Percentiles rank a stretch among this genome's conserved stretches.
Evolutionary conservation across 92 coral and sea anemone genomes (phyloP).

Genomic region (Montipora capitata): DNA sequence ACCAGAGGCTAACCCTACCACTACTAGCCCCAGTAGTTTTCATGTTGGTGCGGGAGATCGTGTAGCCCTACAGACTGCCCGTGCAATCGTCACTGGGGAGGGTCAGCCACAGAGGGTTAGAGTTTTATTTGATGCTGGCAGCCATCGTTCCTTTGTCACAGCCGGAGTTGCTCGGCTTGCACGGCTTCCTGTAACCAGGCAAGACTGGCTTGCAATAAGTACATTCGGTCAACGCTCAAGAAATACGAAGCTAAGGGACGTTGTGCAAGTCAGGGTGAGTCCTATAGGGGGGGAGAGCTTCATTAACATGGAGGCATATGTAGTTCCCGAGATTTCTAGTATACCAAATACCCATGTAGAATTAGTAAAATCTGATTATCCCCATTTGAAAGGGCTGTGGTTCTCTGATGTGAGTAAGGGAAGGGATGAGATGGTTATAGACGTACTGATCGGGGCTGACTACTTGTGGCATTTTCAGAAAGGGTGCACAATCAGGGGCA

Average conservation of each 20-base stretch:
- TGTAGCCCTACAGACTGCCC: slow-evolving; percentile 54
- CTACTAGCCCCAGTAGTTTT: slow-evolving; percentile 23
- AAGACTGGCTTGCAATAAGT: slow-evolving; percentile 36
- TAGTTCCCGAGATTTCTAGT: slow-evolving; percentile 50
- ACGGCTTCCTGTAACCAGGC: slow-evolving; percentile 7
- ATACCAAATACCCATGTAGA: slow-evolving; percentile 40
- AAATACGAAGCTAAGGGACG: slow-evolving; percentile 13
- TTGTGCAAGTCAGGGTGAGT: slow-evolving; percentile 22
- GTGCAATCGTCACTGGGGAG: slow-evolving; percentile 32
- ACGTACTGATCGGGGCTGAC: slow-evolving; percentile 61
- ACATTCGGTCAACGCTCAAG: neutral
- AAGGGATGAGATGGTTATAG: slow-evolving; percentile 40
- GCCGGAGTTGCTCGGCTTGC: slow-evolving; percentile 7
- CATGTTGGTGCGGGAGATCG: slow-evolving; percentile 16
- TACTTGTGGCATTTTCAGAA: slow-evolving; percentile 58
- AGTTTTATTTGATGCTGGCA: slow-evolving; percentile 71
- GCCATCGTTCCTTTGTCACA: slow-evolving; percentile 60
- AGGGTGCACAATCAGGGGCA: slow-evolving; percentile 20
- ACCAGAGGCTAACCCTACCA: no score
- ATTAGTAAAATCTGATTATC: slow-evolving; percentile 19
- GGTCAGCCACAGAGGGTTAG: slow-evolving; percentile 38
- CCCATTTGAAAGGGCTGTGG: slow-evolving; percentile 50
- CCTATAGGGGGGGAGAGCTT: slow-evolving; percentile 32
- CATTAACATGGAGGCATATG: slow-evolving; percentile 50
- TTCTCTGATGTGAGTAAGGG: slow-evolving; percentile 59